phyloP scores from a whole-genome alignment of 2,888 invertebrate species.

The Polydrusus cervinus region DNA sequence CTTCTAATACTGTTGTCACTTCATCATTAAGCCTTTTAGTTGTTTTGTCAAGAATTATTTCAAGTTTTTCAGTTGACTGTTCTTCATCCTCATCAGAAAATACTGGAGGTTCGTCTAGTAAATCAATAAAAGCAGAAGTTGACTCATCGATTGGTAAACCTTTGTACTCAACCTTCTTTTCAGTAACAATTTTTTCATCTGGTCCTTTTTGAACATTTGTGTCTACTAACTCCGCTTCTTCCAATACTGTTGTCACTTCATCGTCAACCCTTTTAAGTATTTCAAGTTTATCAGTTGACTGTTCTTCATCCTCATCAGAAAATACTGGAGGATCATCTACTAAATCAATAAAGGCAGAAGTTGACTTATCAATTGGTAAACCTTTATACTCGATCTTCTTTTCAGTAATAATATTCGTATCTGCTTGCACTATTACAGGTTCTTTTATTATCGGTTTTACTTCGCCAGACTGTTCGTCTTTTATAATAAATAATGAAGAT shows the following conservation, averaged over 20 bases:
- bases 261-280: too few species aligned
- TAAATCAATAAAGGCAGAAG: too few species aligned
- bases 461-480: neutral
- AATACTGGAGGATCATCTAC: too few species aligned
- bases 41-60: neutral
- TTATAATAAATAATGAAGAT: conserved; percentile 56
- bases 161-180: conserved; percentile 57
- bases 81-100: conserved; percentile 63
- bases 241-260: too few species aligned
- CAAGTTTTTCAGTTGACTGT: neutral
- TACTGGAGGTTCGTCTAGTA: conserved; percentile 63
- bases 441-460: neutral
- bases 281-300: too few species aligned
- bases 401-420: too few species aligned
- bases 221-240: neutral
- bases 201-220: too few species aligned
- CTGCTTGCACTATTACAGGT: neutral
- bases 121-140: conserved; percentile 58
- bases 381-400: too few species aligned
- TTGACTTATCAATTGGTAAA: too few species aligned
- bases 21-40: neutral
- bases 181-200: conserved; percentile 26
- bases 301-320: too few species aligned
- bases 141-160: conserved; percentile 60
- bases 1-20: neutral